These are phyloP conservation scores for Tetrapedia diversipes DNA, from an alignment of 2,888 invertebrate genomes.

Conservation along the genomic window DNA sequence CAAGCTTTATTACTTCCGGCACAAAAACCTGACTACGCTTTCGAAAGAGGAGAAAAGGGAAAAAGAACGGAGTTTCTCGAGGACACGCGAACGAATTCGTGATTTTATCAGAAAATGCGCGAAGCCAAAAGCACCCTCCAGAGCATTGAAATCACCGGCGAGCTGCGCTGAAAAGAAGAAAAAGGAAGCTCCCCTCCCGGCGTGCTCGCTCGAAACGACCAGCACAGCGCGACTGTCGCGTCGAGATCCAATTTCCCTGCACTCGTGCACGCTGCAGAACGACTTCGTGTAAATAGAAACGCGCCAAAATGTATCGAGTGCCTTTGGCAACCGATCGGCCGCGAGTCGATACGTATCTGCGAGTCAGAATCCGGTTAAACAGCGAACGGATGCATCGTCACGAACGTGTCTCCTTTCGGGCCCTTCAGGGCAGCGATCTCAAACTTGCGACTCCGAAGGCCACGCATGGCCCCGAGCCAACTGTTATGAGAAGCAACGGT, in stretches of 20 bases:
- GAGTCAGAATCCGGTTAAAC: conserved; percentile 57
- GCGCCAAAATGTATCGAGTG: conserved; percentile 36
- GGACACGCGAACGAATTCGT: neutral
- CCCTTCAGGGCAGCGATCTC: conserved; percentile 27
- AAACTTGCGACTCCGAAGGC: too few relatives aligned
- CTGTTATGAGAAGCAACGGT: too few relatives aligned
- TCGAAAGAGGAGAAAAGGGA: neutral
- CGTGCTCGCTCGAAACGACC: neutral
- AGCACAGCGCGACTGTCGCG: conserved; percentile 15
- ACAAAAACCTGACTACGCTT: too few relatives aligned
- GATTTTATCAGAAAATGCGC: neutral
- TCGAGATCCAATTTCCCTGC: conserved; percentile 33
- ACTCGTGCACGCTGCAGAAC: conserved; percentile 14
- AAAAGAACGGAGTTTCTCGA: too few relatives aligned
- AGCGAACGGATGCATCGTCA: conserved; percentile 61
- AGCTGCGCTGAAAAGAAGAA: neutral
- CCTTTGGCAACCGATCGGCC: conserved; percentile 41
- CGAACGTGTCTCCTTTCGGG: conserved; percentile 47
- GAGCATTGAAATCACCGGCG: conserved; percentile 31
- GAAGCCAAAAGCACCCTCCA: conserved; percentile 5
- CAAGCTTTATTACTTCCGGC: too few relatives aligned
- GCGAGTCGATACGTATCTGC: conserved; percentile 52
- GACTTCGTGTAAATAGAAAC: conserved; percentile 37
- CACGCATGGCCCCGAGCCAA: too few relatives aligned
- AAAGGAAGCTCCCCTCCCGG: neutral